Evolutionary conservation across 2,888 invertebrate genomes (phyloP), one percentile per base, ranked within the genome.

Genomic region (Leucoma salicis): DNA sequence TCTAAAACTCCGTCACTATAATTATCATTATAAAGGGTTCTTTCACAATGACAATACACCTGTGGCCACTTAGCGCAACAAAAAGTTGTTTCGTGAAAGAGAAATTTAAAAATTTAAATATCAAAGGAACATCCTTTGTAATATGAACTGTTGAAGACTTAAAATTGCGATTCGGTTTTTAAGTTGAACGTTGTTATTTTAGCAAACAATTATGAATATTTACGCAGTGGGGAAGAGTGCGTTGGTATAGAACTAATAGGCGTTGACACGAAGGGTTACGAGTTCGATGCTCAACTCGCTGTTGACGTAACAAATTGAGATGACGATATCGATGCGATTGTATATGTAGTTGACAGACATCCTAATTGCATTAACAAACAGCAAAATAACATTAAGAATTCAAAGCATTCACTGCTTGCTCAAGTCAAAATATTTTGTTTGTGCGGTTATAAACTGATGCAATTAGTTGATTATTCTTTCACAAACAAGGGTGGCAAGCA

Each of bases 121-220:
- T 12, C 48, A 52, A 33, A 41, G 39, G 16, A 63, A 66, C 57
- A 32, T n/a, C 46, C 35, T 37, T 50, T 37, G 37, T 68, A 69
- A 57, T 37, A 28, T 14, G 28, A 33, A n/a, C 5, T 0, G 0
- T 14, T 29, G 36, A 60, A 46, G 51, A 56, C 48, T 47, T 47
- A 44, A 48, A 63, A 53, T 49, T 11, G n/a, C 35, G 28, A 16
- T 35, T n/a, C n/a, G n/a, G n/a, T n/a, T n/a, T n/a, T n/a, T 29
- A 31, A 42, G 36, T 42, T 53, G 40, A 57, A 52, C 3, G 42
- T 44, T 53, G 63, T 50, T 57, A 49, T 59, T 52, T 49, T 54
- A 61, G 54, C 61, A 58, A 53, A 67, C 71, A 72, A 80, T 82
- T 71, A 72, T 70, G 81, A 78, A 79, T 83, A 82, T 84, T 82